Evolutionary conservation across 1,140 invertebrate genomes (phyloP).

Genomic region (Aphaenogaster floridana): DNA sequence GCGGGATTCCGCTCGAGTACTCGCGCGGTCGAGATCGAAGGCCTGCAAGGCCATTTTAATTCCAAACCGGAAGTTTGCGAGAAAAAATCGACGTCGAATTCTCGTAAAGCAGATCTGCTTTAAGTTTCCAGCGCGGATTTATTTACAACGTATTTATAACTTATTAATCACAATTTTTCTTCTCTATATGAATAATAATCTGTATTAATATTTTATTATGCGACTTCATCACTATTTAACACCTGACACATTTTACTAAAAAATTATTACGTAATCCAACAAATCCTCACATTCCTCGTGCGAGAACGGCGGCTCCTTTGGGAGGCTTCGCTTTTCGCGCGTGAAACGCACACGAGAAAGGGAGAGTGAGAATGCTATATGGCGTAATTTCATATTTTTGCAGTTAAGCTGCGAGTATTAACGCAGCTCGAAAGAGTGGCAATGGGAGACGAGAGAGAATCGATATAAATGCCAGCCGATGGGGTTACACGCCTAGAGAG

Average conservation of each 20-base stretch:
- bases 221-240: neutral
- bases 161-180: neutral
- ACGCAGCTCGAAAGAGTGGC: neutral
- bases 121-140: neutral
- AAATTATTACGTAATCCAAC: neutral
- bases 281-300: neutral
- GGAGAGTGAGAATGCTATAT: neutral
- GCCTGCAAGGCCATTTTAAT: neutral
- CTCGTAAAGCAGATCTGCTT: neutral
- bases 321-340: neutral
- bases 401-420: neutral
- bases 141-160: neutral
- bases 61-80: neutral
- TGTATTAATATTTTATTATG: neutral
- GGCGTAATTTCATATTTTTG: slow-evolving; percentile 9
- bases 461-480: slow-evolving; percentile 51
- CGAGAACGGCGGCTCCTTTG: neutral
- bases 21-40: neutral
- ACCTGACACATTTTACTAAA: neutral
- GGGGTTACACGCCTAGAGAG: slow-evolving; percentile 15
- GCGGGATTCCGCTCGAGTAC: slow-evolving; percentile 55
- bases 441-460: neutral
- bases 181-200: neutral
- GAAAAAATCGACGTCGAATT: neutral
- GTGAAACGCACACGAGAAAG: neutral